Conservation (phyloP, 2,113 vertebrate species). For the Myrmophylax atrothorax region DNA sequence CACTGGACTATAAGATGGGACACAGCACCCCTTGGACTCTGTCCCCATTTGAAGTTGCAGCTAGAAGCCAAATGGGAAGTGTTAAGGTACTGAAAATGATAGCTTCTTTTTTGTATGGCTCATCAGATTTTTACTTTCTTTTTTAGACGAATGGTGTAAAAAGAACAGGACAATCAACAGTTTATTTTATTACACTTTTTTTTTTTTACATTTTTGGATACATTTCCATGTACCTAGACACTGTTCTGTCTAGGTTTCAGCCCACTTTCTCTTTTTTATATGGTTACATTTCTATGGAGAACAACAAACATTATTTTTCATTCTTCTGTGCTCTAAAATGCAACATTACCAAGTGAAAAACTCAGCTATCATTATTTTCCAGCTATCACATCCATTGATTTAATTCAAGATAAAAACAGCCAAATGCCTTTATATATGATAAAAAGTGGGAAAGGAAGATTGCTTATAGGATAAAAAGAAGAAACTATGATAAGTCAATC, state of each 20-base stretch:
- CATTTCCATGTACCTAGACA: background rate
- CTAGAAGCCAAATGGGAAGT: background rate
- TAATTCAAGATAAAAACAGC: slow-evolving; percentile 13
- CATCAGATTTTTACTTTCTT: background rate
- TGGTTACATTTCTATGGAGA: background rate
- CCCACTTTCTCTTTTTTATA: background rate
- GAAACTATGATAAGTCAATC: background rate
- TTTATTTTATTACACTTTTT: background rate
- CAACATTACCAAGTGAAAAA: background rate
- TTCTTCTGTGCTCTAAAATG: background rate
- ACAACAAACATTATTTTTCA: background rate
- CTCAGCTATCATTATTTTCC: background rate
- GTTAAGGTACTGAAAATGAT: background rate
- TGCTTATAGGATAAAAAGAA: background rate
- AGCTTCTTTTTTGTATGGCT: fast-evolving
- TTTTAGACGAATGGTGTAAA: background rate
- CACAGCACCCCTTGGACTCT: background rate
- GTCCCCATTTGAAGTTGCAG: background rate
- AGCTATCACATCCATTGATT: background rate
- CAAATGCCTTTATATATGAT: background rate
- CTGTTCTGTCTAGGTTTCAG: background rate
- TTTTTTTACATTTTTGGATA: background rate
- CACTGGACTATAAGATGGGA: background rate
- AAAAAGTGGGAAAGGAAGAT: slow-evolving; percentile 3
- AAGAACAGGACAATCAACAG: background rate